These are phyloP conservation scores for Lophura swinhoii DNA, from an alignment of 2,797 vertebrate genomes.

Conservation along the genomic window DNA sequence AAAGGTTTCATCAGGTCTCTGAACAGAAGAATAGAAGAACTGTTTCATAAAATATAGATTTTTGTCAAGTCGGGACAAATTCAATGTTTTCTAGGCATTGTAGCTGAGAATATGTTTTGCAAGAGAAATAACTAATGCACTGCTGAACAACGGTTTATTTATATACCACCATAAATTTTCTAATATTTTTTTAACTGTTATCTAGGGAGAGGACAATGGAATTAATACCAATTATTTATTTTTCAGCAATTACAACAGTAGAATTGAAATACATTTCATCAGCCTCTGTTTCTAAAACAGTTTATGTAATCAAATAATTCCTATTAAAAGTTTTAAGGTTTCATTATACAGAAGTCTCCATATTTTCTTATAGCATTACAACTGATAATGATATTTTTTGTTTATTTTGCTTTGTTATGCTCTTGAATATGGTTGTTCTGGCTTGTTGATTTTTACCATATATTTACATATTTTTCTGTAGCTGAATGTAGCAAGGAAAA, in stretches of 20 bases:
- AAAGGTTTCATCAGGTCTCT: background rate
- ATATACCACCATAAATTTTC: background rate
- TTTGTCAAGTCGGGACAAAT: background rate
- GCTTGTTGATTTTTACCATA: background rate
- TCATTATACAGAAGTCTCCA: background rate
- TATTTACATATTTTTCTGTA: background rate
- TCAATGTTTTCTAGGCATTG: background rate
- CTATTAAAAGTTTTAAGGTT: slow-evolving; percentile 1
- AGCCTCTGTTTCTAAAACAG: slow-evolving; percentile 36
- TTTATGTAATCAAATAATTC: slow-evolving; percentile 36
- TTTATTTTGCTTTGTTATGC: background rate
- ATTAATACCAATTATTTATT: slow-evolving; percentile 49
- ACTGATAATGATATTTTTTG: background rate
- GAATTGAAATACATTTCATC: slow-evolving; percentile 51
- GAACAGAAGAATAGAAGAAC: background rate
- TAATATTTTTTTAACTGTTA: slow-evolving; percentile 28
- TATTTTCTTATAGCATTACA: background rate
- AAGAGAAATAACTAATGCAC: slow-evolving; percentile 4
- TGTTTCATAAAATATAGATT: background rate
- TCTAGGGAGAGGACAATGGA: slow-evolving; percentile 27
- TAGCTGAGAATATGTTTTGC: background rate
- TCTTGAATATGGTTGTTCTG: background rate
- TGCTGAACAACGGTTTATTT: background rate
- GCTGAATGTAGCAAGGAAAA: background rate
- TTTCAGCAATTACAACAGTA: slow-evolving; percentile 29